phyloP scores from a whole-genome alignment of 2,113 vertebrate species.

The Mionectes macconnelli region DNA sequence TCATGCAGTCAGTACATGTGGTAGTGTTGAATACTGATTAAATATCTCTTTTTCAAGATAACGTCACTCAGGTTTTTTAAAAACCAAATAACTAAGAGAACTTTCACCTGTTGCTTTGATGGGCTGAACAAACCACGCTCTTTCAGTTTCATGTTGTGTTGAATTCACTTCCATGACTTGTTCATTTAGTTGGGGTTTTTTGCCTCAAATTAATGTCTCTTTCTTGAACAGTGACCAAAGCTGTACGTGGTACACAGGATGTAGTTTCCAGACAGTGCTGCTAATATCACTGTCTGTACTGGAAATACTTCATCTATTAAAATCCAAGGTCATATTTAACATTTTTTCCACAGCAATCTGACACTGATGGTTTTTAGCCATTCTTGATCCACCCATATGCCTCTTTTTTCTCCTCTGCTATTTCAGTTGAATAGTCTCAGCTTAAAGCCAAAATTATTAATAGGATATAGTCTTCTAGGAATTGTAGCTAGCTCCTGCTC shows the following conservation, averaged over 20 bases:
- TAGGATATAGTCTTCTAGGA: neutral
- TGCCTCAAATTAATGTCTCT: neutral
- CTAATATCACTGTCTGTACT: neutral
- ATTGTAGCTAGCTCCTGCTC: neutral
- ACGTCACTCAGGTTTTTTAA: neutral
- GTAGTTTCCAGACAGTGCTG: conserved; percentile 16
- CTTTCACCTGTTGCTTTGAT: neutral
- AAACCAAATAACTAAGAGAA: neutral
- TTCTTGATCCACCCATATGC: conserved; percentile 12
- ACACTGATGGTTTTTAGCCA: conserved; percentile 44
- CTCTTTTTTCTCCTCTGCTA: conserved; percentile 21
- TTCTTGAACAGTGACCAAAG: neutral
- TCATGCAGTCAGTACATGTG: neutral
- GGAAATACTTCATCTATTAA: conserved; percentile 50
- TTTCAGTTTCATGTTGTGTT: neutral
- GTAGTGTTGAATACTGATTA: neutral
- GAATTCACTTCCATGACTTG: neutral
- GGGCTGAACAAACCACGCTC: neutral
- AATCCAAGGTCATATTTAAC: conserved; percentile 33
- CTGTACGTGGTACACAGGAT: neutral
- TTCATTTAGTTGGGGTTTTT: neutral
- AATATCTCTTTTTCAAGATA: neutral
- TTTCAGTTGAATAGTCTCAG: conserved; percentile 27
- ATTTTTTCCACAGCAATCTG: conserved; percentile 59
- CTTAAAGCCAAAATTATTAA: conserved; percentile 45